phyloP scores from a whole-genome alignment of 2,797 vertebrate genomes.

The Molossus alvarezi region DNA sequence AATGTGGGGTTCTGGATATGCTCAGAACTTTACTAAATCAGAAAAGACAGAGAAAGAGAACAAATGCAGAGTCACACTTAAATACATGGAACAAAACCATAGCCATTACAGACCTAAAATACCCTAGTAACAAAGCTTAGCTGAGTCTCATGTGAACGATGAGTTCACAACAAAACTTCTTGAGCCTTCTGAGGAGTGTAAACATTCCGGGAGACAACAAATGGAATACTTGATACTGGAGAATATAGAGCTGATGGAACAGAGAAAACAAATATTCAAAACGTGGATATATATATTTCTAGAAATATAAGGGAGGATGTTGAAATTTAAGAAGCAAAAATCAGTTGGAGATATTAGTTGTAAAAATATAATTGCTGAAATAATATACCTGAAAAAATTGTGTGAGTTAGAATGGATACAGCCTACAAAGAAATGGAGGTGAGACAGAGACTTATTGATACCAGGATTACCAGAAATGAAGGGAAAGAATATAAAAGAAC shows the following conservation, averaged over 20 bases:
- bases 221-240: background rate
- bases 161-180: slow-evolving; percentile 1
- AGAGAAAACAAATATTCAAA: background rate
- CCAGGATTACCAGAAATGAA: background rate
- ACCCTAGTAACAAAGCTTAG: background rate
- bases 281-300: background rate
- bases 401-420: background rate
- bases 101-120: background rate
- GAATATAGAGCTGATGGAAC: background rate
- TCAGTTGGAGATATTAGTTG: background rate
- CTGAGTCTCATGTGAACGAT: background rate
- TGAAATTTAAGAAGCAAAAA: background rate
- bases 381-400: background rate
- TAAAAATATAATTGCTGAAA: background rate
- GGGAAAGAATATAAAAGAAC: background rate
- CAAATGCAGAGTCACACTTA: slow-evolving; percentile 25
- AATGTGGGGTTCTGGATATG: background rate
- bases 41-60: slow-evolving; percentile 9
- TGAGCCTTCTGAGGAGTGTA: background rate
- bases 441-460: background rate
- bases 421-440: background rate
- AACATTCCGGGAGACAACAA: background rate
- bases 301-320: background rate
- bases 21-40: background rate
- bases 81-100: background rate